phyloP scores from a whole-genome alignment of 2,888 invertebrate genomes.

The Prosapia bicincta region DNA sequence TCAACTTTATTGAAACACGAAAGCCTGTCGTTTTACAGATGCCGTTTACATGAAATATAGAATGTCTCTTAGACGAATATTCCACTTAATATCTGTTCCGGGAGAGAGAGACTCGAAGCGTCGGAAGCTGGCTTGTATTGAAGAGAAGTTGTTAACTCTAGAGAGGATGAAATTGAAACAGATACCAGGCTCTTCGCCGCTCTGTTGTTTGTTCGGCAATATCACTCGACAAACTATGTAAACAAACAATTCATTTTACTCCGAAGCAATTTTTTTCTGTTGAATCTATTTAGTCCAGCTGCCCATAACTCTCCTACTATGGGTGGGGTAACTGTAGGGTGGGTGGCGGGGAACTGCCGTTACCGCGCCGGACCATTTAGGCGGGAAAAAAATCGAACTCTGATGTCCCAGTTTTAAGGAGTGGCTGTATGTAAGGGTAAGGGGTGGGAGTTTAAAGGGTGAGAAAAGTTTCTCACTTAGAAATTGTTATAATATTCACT shows the following conservation, averaged over 20 bases:
- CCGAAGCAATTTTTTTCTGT: not conserved
- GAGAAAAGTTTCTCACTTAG: not conserved
- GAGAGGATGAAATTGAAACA: not conserved
- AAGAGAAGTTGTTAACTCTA: not conserved
- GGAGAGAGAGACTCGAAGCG: too few species aligned
- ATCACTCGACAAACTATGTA: not conserved
- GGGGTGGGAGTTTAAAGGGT: conserved; percentile 10
- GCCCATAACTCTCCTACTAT: conserved; percentile 14
- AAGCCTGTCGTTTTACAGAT: too few species aligned
- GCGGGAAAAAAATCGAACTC: conserved; percentile 31
- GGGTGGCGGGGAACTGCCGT: conserved; percentile 4
- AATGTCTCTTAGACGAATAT: too few species aligned
- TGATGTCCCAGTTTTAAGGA: conserved; percentile 28
- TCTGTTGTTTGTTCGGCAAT: not conserved
- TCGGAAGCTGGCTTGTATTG: too few species aligned
- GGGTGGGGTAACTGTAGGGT: conserved; percentile 4
- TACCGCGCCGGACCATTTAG: conserved; percentile 27
- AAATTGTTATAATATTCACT: conserved; percentile 2
- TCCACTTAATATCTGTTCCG: too few species aligned
- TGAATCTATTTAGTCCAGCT: conserved; percentile 21
- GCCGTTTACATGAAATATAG: too few species aligned
- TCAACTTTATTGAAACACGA: too few species aligned
- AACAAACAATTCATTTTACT: not conserved
- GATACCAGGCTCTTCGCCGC: not conserved
- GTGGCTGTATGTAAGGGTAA: not conserved